Evolutionary conservation across 2,797 vertebrate species (phyloP), one percentile per base, ranked within the genome.

Genomic region (Sebastiscus tertius): DNA sequence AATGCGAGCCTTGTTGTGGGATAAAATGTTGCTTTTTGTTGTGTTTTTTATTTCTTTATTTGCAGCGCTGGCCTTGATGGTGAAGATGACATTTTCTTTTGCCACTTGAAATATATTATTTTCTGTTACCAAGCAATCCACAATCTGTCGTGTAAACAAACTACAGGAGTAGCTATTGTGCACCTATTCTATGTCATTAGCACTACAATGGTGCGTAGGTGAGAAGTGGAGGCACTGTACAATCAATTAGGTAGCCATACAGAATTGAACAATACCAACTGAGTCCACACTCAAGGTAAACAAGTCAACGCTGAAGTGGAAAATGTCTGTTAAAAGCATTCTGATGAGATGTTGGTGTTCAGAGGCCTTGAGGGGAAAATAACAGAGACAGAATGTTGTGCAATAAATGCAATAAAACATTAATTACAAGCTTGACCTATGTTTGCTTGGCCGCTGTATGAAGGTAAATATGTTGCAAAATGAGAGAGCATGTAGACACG

Each of bases 11-110:
- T 88, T 88, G 83, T 86, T 88, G 70, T 86, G 60, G 70, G 70
- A 89, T 79, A 61, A 90, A 88, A 89, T 80, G 64, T 77, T 70
- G 72, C 85, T 84, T 87, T 76, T 74, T 80, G 69, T 74, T 65
- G 6, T 73, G 33, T 76, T 34, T 67, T 62, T 26, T 22, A 49
- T 20, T 62, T 33, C 42, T 46, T 65, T 55, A 46, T 52, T 71
- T 70, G 59, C 22, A 20, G 2, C 26, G 12, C 52, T 46, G 58
- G 71, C 77, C 80, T 83, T 77, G 72, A 70, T 60, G 59, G 58
- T 5, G 42, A 22, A 58, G 14, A 80, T 49, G 24, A 26, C 16
- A 54, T 42, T 7, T 63, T 72, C 52, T 69, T 77, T 58, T 58
- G 6, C 52, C 75, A 77, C 18, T 64, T 74, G 26, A 80, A 81